Base-by-base conservation (phyloP, 2,888 invertebrate genomes). In the Dysmachus trigonus region DNA sequence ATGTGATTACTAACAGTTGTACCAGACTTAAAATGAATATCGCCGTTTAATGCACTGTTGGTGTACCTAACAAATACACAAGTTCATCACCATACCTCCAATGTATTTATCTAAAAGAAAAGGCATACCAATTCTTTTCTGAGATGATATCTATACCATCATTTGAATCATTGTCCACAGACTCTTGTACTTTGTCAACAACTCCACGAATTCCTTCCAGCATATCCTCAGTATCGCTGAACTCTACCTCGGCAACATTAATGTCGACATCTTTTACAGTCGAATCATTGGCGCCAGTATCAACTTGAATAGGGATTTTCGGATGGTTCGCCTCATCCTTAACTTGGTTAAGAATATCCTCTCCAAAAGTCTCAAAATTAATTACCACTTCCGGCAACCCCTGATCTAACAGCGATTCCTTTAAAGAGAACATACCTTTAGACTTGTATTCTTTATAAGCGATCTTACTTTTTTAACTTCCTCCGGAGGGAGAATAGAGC, bases 191-290 rank as follows among this genome's bases (percentile, higher is more conserved):
- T 53, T 93, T 94, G 89, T 94, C 94, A 88, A 96, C 96, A 15
- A 96, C 95, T 88, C 95, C 95, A 88, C 96, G 94, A 89, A 97
- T 96, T 76, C 97, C 97, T 89, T 96, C 97, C 94, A 97, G 95
- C 91, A 97, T 94, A 91, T 97, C 97, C 91, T 97, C 97, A 0
- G 96, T 95, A 89, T 97, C 97, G 88, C 96, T 96, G 91, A 97
- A 97, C 91, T 97, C 97, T 92, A 93, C 91, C 83, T 91, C 91
- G 91, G 93, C 90, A 0, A 88, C 88, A 30, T 82, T 74, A 8
- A 86, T 87, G 8, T 85, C 85, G n/a, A 62, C 86, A 79, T 77
- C 47, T 31, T 51, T 77, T n/a, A 18, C 41, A 51, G 47, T n/a
- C 10, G 81, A 15, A 72, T 71, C n/a, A 30, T 10, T 38, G 22